Evolutionary conservation across 1,140 invertebrate species (phyloP).

Genomic region (Macrotrachela quadricornifera): DNA sequence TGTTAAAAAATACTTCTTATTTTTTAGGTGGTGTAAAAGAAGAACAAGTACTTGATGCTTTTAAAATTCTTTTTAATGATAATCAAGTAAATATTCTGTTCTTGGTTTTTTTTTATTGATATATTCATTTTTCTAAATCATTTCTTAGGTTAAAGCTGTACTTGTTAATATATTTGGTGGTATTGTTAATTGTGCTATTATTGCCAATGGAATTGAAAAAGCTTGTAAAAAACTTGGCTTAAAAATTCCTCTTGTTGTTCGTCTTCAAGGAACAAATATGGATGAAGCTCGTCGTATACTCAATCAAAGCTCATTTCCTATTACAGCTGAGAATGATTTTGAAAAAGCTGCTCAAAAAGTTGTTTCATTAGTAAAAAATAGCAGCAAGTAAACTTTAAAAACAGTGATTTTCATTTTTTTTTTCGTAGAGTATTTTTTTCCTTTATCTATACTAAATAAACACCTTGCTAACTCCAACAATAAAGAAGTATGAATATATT

Average conservation of each 20-base stretch:
- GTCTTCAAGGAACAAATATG: conserved; percentile 70
- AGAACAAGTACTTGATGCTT: conserved; percentile 49
- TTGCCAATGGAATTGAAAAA: conserved; percentile 76
- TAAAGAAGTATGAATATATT: no score
- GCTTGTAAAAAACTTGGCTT: conserved; percentile 59
- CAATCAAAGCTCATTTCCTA: conserved; percentile 14
- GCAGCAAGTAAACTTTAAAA: no score
- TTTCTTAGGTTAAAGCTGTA: conserved; percentile 56
- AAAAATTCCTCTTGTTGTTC: conserved; percentile 65
- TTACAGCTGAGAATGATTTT: not conserved
- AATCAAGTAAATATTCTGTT: not conserved
- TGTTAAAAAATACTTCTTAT: no score
- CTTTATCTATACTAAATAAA: no score
- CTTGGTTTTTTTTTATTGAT: no score
- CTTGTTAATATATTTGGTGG: conserved; percentile 97
- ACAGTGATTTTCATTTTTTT: no score
- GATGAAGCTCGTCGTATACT: conserved; percentile 42
- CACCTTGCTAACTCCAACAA: no score
- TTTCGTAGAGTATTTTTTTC: no score
- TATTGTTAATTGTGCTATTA: conserved; percentile 90
- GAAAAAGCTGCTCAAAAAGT: not conserved
- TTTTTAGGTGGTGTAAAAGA: conserved; percentile 37
- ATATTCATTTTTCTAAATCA: no score
- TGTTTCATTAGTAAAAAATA: no score
- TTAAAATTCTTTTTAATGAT: conserved; percentile 33